Base-by-base conservation (phyloP, 1,140 invertebrate genomes). In the Zaprionus ornatus region DNA sequence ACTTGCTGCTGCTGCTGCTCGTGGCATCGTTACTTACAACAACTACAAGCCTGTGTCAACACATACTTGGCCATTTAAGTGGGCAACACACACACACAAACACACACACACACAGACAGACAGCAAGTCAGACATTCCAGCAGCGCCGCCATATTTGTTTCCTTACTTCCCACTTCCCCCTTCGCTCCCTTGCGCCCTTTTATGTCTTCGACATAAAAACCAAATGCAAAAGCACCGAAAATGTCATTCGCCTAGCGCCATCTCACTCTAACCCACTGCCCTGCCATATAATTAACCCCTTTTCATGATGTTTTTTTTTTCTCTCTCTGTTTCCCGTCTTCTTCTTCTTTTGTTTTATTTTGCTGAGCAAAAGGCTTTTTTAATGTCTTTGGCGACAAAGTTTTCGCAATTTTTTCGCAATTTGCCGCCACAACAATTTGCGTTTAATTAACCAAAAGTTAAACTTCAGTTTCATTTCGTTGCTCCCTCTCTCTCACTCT, bases 11-110 rank as follows among this genome's bases (percentile, higher is more conserved):
- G 63, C 60, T 60, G 35, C 35, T 37, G 15, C 40, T 42, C 40
- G n/a, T 45, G 78, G 75, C 79, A 80, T 84, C 90, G 90, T 91
- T 91, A 91, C 81, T 91, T 91, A 91, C 86, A 87, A 91, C 86
- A 91, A 91, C 87, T 88, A 88, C 86, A 90, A 82, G 86, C 86
- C 87, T 81, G 84, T 91, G 91, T 91, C 91, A 91, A 91, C 91
- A 91, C 91, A 91, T 91, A 91, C 91, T 91, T 91, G 86, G 83
- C 81, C 84, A 90, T 90, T 90, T 82, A 85, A 90, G 81, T 88
- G 85, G 85, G 85, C 85, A 84, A 56, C 40, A 17, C 72, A 69
- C 50, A 56, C 48, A 74, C 25, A 68, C n/a, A 66, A 35, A 32
- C 17, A 37, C 9, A 71, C 56, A 69, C 32, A 62, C 66, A 62